Evolutionary conservation across 2,797 vertebrate species (phyloP).

Genomic region (Cossypha polioptera): DNA sequence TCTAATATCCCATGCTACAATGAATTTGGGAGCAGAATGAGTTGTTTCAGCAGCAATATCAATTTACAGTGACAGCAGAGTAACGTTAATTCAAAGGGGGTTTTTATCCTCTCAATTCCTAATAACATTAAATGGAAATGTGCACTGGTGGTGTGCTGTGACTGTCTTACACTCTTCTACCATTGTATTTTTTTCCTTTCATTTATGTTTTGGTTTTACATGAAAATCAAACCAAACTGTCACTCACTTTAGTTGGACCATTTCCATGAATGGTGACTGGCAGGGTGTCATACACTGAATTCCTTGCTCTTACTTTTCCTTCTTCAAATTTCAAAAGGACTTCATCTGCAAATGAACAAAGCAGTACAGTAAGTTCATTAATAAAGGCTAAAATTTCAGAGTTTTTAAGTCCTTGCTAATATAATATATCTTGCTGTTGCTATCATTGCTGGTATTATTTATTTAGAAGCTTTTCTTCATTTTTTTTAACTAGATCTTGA

Average conservation of each 20-base stretch:
- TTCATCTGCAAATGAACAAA: conserved; percentile 83
- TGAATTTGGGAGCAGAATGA: not conserved
- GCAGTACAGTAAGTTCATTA: not conserved
- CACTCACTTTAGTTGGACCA: conserved; percentile 92
- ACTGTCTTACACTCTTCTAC: not conserved
- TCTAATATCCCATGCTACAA: not conserved
- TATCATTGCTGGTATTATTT: not conserved
- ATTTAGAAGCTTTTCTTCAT: not conserved
- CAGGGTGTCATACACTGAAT: conserved; percentile 88
- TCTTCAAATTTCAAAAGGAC: conserved; percentile 94
- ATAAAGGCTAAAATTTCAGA: not conserved
- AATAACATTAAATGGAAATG: not conserved
- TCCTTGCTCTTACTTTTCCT: conserved; percentile 87
- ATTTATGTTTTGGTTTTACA: not conserved
- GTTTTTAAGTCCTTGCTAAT: not conserved
- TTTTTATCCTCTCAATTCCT: not conserved
- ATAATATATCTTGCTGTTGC: not conserved
- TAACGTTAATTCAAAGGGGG: not conserved
- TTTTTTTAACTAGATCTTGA: not conserved
- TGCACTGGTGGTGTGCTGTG: not conserved
- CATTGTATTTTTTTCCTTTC: not conserved
- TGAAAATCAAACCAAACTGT: not conserved
- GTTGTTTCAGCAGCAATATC: not conserved
- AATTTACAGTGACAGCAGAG: not conserved
- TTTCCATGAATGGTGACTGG: conserved; percentile 92